Evolutionary conservation across 2,888 invertebrate species (phyloP), one percentile per base, ranked within the genome.

Genomic region (Nymphalis urticae): DNA sequence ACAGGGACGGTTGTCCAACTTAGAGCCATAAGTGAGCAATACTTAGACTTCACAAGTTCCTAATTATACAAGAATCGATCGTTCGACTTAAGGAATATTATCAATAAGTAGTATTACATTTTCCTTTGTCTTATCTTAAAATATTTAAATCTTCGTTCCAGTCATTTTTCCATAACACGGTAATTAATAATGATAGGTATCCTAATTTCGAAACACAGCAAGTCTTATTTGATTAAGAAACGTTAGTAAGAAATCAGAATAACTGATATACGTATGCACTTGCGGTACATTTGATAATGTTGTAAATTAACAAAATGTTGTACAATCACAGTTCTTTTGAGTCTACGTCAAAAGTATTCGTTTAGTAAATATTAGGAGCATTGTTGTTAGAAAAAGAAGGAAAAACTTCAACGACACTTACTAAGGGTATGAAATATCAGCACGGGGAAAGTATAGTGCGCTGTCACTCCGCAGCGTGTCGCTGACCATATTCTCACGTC

Each of bases 401-500:
- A 27, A 56, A 53, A 56, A 56, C 27, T 27, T 58, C 10, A 58
- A 56, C 19, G 8, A 19, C 36, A 42, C 36, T 58, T 58, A 17
- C 58, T 9, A 19, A 58, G 58, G 19, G 58, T 42, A 58, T 56
- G n/a, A 56, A 58, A 58, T 42, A 36, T 58, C 58, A 58, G 58
- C 19, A 54, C 54, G n/a, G 58, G 17, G 42, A 42, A n/a, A 58
- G 19, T 19, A 58, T 10, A 42, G 58, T 19, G 58, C 19, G 42
- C 64, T 64, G 62, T 63, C 59, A 62, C 69, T 69, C 36, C 60
- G 56, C 63, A 53, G 69, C 68, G 64, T 75, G 75, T 54, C 54
- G 67, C 62, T 69, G 75, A 74, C 75, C 69, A 69, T 53, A 62
- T 51, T 74, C 74, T 72, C 74, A 75, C 65, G 65, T 73, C 75